Conservation (phyloP, 2,113 vertebrate species). For the Axis porcinus region DNA sequence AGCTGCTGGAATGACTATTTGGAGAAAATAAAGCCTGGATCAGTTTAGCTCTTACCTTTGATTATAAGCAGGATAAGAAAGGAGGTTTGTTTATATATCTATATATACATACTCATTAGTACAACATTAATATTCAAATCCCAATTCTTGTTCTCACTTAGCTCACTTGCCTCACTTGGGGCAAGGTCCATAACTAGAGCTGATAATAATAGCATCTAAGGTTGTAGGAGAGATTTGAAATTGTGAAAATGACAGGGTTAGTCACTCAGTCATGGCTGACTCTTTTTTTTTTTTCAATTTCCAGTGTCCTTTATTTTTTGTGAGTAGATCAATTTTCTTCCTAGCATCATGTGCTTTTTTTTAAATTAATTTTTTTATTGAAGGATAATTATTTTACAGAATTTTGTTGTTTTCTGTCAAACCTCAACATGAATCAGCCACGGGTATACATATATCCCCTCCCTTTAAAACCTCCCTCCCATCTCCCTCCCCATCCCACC, state of each 20-base stretch:
- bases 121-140: neutral
- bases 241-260: neutral
- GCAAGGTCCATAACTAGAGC: neutral
- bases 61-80: neutral
- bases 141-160: neutral
- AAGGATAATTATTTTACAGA: neutral
- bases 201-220: neutral
- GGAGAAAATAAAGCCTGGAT: neutral
- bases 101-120: neutral
- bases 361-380: neutral
- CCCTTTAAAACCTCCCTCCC: neutral
- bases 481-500: neutral
- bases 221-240: neutral
- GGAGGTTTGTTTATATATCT: neutral
- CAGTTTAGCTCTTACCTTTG: neutral
- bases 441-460: neutral
- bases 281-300: neutral
- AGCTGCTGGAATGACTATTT: neutral
- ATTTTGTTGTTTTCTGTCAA: neutral
- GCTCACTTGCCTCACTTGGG: neutral
- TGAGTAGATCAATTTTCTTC: neutral
- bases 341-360: neutral
- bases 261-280: neutral
- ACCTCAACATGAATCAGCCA: neutral
- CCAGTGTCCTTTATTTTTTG: neutral